Evolutionary conservation across 2,888 invertebrate genomes (phyloP).

Genomic region (Terebella lapidaria): DNA sequence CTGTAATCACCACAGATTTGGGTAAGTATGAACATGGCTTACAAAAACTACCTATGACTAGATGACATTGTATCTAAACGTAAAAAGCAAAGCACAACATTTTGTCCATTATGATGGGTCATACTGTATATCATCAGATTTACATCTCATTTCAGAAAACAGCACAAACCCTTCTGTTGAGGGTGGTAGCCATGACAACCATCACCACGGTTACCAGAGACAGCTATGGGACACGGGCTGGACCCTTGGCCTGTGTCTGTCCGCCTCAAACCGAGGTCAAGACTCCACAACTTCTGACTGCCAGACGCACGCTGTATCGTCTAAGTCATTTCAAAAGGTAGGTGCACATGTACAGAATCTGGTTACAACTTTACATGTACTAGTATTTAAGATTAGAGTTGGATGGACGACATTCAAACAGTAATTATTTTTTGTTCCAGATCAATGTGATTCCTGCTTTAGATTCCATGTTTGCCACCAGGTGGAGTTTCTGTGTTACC

Average conservation of each 20-base stretch:
- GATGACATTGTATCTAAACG: too few species aligned
- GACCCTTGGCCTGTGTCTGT: neutral
- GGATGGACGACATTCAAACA: too few species aligned
- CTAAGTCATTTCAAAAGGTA: neutral
- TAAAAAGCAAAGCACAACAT: too few species aligned
- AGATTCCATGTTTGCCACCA: neutral
- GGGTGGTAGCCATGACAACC: neutral
- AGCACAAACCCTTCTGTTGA: neutral
- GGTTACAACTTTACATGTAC: neutral
- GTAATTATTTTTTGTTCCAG: constrained; percentile 3
- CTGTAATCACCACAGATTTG: too few species aligned
- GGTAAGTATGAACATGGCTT: too few species aligned
- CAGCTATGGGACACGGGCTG: constrained; percentile 2
- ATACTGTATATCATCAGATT: too few species aligned
- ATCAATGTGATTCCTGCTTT: constrained; percentile 4
- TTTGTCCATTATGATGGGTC: too few species aligned
- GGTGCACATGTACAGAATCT: neutral
- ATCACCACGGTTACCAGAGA: neutral
- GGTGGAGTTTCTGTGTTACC: constrained; percentile 1
- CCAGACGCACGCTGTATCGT: too few species aligned
- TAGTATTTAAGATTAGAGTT: neutral
- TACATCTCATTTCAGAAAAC: neutral
- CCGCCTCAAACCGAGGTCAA: neutral
- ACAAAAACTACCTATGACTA: too few species aligned
- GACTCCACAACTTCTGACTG: neutral